Base-by-base conservation (phyloP, 1,140 invertebrate genomes). In the Brachionus asplanchnoidis region DNA sequence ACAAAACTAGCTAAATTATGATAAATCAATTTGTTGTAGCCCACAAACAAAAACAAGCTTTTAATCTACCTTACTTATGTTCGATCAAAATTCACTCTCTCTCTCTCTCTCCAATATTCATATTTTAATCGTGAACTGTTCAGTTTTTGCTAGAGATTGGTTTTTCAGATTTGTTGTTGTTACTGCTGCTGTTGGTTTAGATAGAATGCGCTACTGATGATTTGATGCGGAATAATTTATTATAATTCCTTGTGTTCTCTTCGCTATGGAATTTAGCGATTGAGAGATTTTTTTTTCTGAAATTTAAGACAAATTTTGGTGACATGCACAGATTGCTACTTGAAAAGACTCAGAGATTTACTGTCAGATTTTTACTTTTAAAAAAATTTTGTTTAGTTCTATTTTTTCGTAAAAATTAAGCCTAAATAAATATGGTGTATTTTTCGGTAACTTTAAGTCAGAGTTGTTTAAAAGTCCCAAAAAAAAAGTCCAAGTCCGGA, bases 201-300 rank as follows among this genome's bases (percentile, higher is more conserved):
- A 68, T 68, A 32, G 66, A 68, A 68, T 32, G 32, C n/a, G 17
- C 23, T 36, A 2, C 26, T 68, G 32, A 32, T 68, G 26, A 32
- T 68, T 40, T 28, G 66, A 68, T 40, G 26, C 66, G 66, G 32
- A 68, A 68, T 68, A 68, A 68, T 68, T 68, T 68, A 68, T 68
- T 68, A 68, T 68, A 68, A 68, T 68, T 68, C 32, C 66, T 68
- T 36, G 26, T 68, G 66, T 68, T 68, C 12, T 28, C 32, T 68
- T 68, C 8, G 28, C 32, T 26, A 12, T 36, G 66, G 66, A 17
- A 68, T 68, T 68, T 32, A 12, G 12, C 12, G 5, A 32, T 12
- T 1, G 66, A 32, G 14, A 36, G 17, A 36, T 36, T 36, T 68
- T 68, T 32, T 68, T 12, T 40, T 68, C 66, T 68, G 11, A 20